Base-by-base conservation (phyloP, 1,140 invertebrate species). In the Drosophila rufa region DNA sequence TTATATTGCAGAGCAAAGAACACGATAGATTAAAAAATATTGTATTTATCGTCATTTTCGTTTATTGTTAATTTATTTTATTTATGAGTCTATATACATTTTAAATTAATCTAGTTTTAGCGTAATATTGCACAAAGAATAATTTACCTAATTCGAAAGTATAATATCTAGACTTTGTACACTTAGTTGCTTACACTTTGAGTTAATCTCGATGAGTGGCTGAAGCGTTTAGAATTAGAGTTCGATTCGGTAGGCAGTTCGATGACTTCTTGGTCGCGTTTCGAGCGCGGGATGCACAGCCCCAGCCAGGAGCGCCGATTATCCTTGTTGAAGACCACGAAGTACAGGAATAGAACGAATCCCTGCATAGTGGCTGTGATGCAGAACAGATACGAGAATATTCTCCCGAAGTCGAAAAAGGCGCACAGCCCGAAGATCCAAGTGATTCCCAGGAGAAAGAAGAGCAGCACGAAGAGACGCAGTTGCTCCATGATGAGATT, bases 311-410 rank as follows among this genome's bases (percentile, higher is more conserved):
- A 85, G 38, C 91, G 85, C 58, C 95, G 93, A 14, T 95, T 95
- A 6, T 92, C 91, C 3, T 94, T 93, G 90, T 95, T 95, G 65
- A 95, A 94, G 3, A 95, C 87, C 17, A 95, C 94, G 89, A 95
- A 96, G 82, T 95, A 95, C 3, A 95, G 79, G 80, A 95, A 95
- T 25, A 95, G 91, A 12, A 95, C 93, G 79, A 95, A 95, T 5
- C 95, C 95, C 91, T 96, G 95, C 25, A 95, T 59, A 2, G 95
- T 94, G 11, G 95, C 94, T 3, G 94, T 95, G 2, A 95, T 80
- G 84, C 95, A 95, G 79, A 95, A 96, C 3, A 96, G 80, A 81
- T 95, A 95, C 2, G 94, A 94, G 89, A 95, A 95, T 19, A 94
- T 62, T 27, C 94, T 80, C 30, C 91, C 83, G 14, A 93, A 93